Evolutionary conservation across 2,888 invertebrate genomes (phyloP).

Genomic region (Gryllus longicercus): DNA sequence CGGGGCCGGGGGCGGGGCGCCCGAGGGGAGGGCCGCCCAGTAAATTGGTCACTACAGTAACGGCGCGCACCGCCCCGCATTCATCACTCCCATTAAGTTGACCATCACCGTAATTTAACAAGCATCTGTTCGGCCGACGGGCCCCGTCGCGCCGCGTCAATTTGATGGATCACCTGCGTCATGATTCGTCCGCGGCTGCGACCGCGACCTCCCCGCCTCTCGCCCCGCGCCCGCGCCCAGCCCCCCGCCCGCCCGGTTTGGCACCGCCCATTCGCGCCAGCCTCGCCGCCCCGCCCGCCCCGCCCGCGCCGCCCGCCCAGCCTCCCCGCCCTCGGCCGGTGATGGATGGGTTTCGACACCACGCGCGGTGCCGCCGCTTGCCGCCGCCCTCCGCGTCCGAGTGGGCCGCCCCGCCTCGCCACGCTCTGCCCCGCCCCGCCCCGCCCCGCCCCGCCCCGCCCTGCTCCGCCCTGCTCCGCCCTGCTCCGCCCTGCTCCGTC

Average conservation of each 20-base stretch:
- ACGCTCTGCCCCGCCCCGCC: too few relatives aligned
- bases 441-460: too few relatives aligned
- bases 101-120: constrained; percentile 28
- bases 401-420: neutral
- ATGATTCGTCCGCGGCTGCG: constrained; percentile 40
- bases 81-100: constrained; percentile 25
- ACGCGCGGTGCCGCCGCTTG: neutral
- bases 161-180: constrained; percentile 20
- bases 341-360: constrained; percentile 2
- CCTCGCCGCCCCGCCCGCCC: constrained; percentile 39
- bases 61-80: constrained; percentile 17
- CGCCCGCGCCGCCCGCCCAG: neutral
- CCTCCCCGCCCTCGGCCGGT: neutral
- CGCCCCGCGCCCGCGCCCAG: constrained; percentile 19
- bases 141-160: constrained; percentile 18
- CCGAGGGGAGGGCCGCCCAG: neutral
- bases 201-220: constrained; percentile 39
- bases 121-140: constrained; percentile 24
- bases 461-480: too few relatives aligned
- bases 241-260: constrained; percentile 32
- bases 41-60: constrained; percentile 19
- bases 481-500: too few relatives aligned
- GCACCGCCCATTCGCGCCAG: constrained; percentile 38
- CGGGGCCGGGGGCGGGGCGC: too few relatives aligned
- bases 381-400: neutral